A percentile compares a stretch with the other conserved stretches of the same genome.
Evolutionary conservation across 2,888 invertebrate genomes (phyloP).

Genomic region (Synergus japonicus): DNA sequence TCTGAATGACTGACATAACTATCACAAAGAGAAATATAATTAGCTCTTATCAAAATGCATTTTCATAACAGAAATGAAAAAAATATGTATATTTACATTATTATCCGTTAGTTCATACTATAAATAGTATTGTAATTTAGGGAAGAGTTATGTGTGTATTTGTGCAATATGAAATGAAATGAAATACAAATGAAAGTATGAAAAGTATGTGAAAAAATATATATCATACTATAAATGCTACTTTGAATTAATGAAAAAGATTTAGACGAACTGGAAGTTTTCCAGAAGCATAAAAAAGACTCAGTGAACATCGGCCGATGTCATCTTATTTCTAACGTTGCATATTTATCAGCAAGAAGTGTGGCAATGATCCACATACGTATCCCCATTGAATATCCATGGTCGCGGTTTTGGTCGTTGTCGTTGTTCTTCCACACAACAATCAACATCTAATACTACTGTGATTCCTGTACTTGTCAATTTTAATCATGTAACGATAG

Average conservation of each 20-base stretch:
- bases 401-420: constrained; percentile 12
- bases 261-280: neutral
- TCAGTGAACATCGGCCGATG: constrained; percentile 57
- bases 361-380: constrained; percentile 73
- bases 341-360: constrained; percentile 65
- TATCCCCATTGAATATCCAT: constrained; percentile 39
- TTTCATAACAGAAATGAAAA: constrained; percentile 3
- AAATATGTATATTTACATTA: constrained; percentile 14
- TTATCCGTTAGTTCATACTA: neutral
- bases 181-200: neutral
- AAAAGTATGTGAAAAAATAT: neutral
- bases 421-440: constrained; percentile 1
- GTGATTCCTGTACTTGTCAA: neutral
- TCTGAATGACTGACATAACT: neutral
- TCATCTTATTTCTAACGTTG: constrained; percentile 63
- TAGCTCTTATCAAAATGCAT: constrained; percentile 9
- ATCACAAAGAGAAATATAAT: constrained; percentile 10
- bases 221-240: too few species aligned
- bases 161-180: too few species aligned
- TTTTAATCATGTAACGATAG: constrained; percentile 14
- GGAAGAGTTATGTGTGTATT: neutral
- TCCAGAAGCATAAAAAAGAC: constrained; percentile 45
- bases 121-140: constrained; percentile 3
- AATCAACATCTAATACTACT: constrained; percentile 10
- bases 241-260: neutral